phyloP scores from a whole-genome alignment of 2,888 invertebrate genomes.

The Caenorhabditis panamensis region DNA sequence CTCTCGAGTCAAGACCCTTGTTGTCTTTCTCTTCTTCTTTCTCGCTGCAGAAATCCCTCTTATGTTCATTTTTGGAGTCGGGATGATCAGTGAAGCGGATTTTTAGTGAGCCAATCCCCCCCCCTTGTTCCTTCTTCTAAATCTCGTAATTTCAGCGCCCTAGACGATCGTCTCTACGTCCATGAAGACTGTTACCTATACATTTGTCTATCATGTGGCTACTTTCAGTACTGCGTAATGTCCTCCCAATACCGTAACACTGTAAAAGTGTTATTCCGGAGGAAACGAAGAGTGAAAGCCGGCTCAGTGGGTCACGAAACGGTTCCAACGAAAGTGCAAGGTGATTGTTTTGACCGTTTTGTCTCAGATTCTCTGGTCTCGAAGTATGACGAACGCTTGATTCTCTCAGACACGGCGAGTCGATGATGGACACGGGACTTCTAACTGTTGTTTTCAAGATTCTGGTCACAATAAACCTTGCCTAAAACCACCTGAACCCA shows the following conservation, averaged over 20 bases:
- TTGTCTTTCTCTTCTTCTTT: slow-evolving; percentile 13
- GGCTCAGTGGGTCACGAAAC: too few relatives aligned
- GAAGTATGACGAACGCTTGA: too few relatives aligned
- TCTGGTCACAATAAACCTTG: too few relatives aligned
- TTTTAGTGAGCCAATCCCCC: slow-evolving; percentile 10
- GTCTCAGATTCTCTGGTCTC: too few relatives aligned
- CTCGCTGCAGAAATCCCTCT: slow-evolving; percentile 10
- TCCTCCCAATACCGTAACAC: slow-evolving; percentile 14
- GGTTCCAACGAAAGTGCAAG: too few relatives aligned
- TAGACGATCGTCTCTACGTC: slow-evolving; percentile 15
- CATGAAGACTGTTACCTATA: slow-evolving; percentile 14
- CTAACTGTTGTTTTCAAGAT: too few relatives aligned
- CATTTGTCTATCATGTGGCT: not conserved
- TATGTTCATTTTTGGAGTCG: slow-evolving; percentile 14
- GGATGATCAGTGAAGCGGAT: slow-evolving; percentile 15
- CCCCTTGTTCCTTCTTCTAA: not conserved
- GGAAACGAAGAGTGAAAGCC: not conserved
- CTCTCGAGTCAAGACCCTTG: not conserved
- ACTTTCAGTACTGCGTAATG: slow-evolving; percentile 14
- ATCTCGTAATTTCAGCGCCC: not conserved
- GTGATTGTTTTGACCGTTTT: too few relatives aligned
- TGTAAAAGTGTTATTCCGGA: not conserved
- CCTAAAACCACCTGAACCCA: too few relatives aligned
- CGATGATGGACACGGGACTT: too few relatives aligned
- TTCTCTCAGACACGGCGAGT: too few relatives aligned